phyloP scores from a whole-genome alignment of 2,113 vertebrate genomes.

The Colinus virginianus region DNA sequence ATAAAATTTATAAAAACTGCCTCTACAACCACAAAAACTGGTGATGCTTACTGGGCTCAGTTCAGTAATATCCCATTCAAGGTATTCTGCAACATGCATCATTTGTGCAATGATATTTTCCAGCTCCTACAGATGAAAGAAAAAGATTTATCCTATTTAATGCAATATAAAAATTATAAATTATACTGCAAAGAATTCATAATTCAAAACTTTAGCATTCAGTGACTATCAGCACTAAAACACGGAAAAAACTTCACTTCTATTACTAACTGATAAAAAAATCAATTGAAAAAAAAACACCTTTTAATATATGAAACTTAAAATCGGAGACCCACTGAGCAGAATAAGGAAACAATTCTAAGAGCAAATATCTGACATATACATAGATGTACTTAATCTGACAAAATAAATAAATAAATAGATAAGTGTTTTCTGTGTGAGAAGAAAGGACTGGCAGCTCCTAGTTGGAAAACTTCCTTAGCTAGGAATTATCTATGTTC shows the following conservation, averaged over 20 bases:
- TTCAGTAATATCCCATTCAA: constrained; percentile 91
- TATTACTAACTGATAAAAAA: not conserved
- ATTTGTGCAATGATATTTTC: constrained; percentile 88
- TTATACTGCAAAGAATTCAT: not conserved
- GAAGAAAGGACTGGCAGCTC: not conserved
- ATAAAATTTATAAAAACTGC: not conserved
- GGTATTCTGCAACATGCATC: constrained; percentile 90
- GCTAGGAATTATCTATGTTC: not conserved
- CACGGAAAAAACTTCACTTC: not conserved
- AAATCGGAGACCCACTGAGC: not conserved
- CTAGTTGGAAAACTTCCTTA: not conserved
- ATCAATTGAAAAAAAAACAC: not conserved
- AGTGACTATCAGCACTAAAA: not conserved
- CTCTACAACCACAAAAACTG: not conserved
- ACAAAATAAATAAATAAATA: too few relatives aligned
- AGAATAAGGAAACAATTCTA: not conserved
- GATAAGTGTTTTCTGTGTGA: not conserved
- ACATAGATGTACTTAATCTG: not conserved
- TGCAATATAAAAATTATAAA: not conserved
- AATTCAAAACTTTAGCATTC: not conserved
- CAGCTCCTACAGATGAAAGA: constrained; percentile 73
- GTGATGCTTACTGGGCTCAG: constrained; percentile 86
- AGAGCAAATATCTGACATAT: not conserved
- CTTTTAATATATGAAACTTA: not conserved
- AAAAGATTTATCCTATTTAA: not conserved